Evolutionary conservation across 2,113 vertebrate species (phyloP), one percentile per base, ranked within the genome.

Genomic region (Sinocyclocheilus anshuiensis): DNA sequence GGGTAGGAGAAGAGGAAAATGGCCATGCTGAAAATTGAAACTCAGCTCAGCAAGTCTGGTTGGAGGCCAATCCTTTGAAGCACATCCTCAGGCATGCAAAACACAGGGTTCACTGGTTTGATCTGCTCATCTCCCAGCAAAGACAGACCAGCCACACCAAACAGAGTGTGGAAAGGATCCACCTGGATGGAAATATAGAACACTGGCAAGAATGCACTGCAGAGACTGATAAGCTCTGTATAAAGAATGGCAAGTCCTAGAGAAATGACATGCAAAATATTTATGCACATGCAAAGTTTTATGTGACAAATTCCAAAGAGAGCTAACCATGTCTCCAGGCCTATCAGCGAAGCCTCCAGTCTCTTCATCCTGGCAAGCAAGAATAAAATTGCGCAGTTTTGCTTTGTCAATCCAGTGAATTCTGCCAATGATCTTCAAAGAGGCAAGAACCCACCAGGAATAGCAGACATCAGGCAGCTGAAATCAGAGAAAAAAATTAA

Each of bases 381-480:
- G 95, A 77, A 99, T 98, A 88, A 99, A 99, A 65, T 88, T 88
- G 0, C 95, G 93, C 65, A 99, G 92, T 88, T 97, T 99, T 83
- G 96, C 93, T 92, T 97, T 95, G 93, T 99, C 97, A 86, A 99
- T 99, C 98, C 98, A 99, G 74, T 97, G 97, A 69, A 99, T 94
- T 81, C 96, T 96, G 61, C 97, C 97, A 65, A 99, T 98, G 93
- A 99, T 99, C 91, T 98, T 98, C 84, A 99, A 90, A 3, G 97
- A 99, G 2, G 98, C 97, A 81, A 99, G 91, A 85, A 99, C 98
- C 98, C 98, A 99, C 98, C 98, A 99, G 0, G 98, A 99, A 86
- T 99, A 99, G 89, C 98, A 99, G 0, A 99, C 97, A 81, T 99
- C 98, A 48, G 98, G 98, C 88, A 99, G 95, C 98, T 99, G 88